phyloP scores from a whole-genome alignment of 2,888 invertebrate genomes.

The Formica aserva region DNA sequence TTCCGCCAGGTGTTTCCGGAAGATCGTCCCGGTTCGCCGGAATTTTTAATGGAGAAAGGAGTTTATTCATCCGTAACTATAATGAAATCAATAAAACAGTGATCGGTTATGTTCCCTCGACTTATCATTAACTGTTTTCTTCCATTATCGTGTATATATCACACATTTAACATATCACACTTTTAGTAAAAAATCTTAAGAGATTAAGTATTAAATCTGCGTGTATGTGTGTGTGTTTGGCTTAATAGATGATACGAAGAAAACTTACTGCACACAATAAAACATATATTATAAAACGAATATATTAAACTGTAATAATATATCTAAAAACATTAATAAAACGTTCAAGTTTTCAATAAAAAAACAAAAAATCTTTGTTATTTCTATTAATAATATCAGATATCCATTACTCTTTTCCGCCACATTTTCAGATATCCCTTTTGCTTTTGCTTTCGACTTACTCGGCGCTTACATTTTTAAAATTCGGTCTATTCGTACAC shows the following conservation, averaged over 20 bases:
- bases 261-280: neutral
- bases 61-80: constrained; percentile 24
- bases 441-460: neutral
- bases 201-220: neutral
- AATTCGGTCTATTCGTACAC: neutral
- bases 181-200: neutral
- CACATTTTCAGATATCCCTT: neutral
- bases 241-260: neutral
- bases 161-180: neutral
- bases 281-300: neutral
- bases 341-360: neutral
- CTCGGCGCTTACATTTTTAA: neutral
- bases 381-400: neutral
- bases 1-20: constrained; percentile 49
- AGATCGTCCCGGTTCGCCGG: neutral
- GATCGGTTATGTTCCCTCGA: neutral
- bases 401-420: neutral
- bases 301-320: neutral
- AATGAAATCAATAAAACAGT: neutral
- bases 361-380: neutral
- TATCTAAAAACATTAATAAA: neutral
- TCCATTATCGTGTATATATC: neutral
- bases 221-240: neutral
- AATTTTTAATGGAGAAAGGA: constrained; percentile 2
- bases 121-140: neutral